Conservation (phyloP, 2,888 invertebrate species). For the Acrobasis repandana region DNA sequence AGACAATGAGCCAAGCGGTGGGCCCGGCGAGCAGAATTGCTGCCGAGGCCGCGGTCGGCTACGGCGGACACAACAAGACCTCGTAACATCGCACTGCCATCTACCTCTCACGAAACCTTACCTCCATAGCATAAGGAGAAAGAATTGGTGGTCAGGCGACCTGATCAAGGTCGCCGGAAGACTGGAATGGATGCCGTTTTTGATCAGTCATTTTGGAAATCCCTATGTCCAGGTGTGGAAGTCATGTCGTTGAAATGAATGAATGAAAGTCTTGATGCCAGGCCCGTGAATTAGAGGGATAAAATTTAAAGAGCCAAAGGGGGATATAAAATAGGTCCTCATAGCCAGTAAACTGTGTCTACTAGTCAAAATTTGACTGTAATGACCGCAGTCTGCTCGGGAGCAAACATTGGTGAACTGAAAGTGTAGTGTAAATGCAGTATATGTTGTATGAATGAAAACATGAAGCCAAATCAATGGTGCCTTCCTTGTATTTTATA, state of each 20-base stretch:
- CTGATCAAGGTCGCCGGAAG: neutral
- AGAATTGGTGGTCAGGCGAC: neutral
- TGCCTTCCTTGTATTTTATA: neutral
- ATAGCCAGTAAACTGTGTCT: too few relatives aligned
- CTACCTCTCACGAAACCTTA: neutral
- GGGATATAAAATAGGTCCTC: too few relatives aligned
- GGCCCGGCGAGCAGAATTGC: slow-evolving; percentile 34
- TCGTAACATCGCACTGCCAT: slow-evolving; percentile 67
- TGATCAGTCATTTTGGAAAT: too few relatives aligned
- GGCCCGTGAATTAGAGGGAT: too few relatives aligned
- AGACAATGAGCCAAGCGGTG: slow-evolving; percentile 41
- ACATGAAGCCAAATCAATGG: neutral
- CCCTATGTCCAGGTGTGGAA: too few relatives aligned
- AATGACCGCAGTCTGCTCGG: too few relatives aligned
- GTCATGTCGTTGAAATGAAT: too few relatives aligned
- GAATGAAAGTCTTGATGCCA: too few relatives aligned
- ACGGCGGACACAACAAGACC: slow-evolving; percentile 34
- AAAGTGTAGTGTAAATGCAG: neutral
- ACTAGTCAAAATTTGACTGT: too few relatives aligned
- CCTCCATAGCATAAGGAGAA: neutral
- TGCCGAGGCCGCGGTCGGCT: slow-evolving; percentile 33
- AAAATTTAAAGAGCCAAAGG: too few relatives aligned
- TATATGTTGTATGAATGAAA: neutral
- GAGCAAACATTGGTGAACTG: neutral
- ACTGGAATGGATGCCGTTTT: neutral